phyloP scores from a whole-genome alignment of 2,888 invertebrate genomes.

The Lasius platythorax region DNA sequence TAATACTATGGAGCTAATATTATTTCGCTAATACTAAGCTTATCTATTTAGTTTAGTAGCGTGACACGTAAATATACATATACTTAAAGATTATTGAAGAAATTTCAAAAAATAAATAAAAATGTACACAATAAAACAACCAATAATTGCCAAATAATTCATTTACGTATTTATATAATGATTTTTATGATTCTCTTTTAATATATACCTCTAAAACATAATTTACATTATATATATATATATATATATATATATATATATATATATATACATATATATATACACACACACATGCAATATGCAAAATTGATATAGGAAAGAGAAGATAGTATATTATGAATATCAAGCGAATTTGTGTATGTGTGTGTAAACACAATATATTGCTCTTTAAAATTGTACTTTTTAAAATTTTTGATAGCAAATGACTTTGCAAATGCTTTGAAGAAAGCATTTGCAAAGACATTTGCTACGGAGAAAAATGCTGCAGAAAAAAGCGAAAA shows the following conservation, averaged over 20 bases:
- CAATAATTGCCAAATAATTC: background rate
- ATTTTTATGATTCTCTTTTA: background rate
- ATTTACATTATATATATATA: background rate
- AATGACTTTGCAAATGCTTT: slow-evolving; percentile 1
- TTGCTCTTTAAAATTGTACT: background rate
- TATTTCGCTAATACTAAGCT: background rate
- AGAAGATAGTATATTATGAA: background rate
- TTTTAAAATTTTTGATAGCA: background rate
- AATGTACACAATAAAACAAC: background rate
- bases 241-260: background rate
- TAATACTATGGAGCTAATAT: background rate
- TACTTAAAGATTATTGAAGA: background rate
- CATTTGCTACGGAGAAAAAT: background rate
- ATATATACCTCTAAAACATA: background rate
- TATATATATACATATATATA: background rate
- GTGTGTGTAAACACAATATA: background rate
- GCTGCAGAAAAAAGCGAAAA: background rate
- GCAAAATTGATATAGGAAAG: background rate
- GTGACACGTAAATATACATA: background rate
- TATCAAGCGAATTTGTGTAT: background rate
- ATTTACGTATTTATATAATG: background rate
- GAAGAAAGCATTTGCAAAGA: no score
- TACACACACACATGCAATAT: background rate
- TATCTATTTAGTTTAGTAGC: background rate
- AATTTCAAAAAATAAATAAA: background rate